Conservation (phyloP, 2,888 invertebrate species). For the Meteorus cinctellus region DNA sequence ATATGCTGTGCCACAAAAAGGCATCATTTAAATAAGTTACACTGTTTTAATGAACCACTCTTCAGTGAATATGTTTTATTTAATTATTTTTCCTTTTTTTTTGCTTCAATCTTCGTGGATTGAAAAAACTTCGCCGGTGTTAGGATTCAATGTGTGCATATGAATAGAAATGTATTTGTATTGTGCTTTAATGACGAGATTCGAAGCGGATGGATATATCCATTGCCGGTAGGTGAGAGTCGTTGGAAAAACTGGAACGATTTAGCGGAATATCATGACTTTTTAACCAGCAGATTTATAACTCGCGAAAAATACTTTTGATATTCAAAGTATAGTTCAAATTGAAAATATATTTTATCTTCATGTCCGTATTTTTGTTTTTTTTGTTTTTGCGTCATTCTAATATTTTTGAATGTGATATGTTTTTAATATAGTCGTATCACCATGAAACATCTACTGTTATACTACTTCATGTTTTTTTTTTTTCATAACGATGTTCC, state of each 20-base stretch:
- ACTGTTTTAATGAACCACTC: neutral
- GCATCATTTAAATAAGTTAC: neutral
- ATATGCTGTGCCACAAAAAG: neutral
- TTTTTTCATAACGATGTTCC: no score
- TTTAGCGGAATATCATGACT: constrained; percentile 29
- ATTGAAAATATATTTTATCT: neutral
- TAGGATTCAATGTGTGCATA: neutral
- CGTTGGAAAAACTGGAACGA: constrained; percentile 23
- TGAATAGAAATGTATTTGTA: neutral
- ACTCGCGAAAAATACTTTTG: neutral
- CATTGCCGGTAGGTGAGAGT: neutral
- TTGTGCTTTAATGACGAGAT: constrained; percentile 2
- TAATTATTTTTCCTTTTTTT: neutral
- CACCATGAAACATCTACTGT: no score
- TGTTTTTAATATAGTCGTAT: no score
- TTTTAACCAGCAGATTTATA: neutral
- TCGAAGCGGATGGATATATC: neutral
- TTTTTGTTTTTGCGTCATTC: no score
- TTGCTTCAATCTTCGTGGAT: neutral
- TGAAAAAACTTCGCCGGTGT: constrained; percentile 38
- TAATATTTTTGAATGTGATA: no score
- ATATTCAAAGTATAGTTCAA: neutral
- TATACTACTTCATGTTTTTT: no score
- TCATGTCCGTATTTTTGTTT: no score
- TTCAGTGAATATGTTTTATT: neutral